Conservation (phyloP, 2,888 invertebrate genomes). For the Rhagonycha lutea region DNA sequence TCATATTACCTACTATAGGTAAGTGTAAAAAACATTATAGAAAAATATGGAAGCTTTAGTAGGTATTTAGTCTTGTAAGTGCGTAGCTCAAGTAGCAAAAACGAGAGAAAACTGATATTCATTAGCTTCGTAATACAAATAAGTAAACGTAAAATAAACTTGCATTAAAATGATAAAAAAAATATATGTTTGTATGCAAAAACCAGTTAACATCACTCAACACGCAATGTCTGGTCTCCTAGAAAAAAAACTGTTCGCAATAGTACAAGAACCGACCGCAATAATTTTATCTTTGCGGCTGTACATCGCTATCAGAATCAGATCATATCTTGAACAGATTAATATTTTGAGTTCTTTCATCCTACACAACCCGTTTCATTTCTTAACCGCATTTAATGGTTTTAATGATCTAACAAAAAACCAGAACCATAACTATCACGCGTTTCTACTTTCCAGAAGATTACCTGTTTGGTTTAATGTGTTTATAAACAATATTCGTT, state of each 20-base stretch:
- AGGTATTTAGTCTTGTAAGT: background rate
- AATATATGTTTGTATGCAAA: slow-evolving; percentile 35
- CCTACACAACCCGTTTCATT: slow-evolving; percentile 11
- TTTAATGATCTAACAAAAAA: slow-evolving; percentile 11
- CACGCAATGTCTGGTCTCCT: slow-evolving; percentile 43
- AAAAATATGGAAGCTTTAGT: background rate
- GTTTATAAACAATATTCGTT: slow-evolving; percentile 39
- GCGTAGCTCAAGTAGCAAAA: background rate
- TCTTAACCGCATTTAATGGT: slow-evolving; percentile 5
- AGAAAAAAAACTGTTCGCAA: slow-evolving; percentile 29
- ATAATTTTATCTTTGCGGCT: slow-evolving; percentile 43
- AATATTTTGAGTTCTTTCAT: slow-evolving; percentile 21
- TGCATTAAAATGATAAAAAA: slow-evolving; percentile 12
- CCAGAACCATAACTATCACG: slow-evolving; percentile 16
- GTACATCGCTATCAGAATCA: slow-evolving; percentile 41
- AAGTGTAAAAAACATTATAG: no score
- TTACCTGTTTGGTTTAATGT: slow-evolving; percentile 34
- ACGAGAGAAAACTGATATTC: background rate
- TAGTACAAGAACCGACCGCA: slow-evolving; percentile 37
- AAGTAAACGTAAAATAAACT: slow-evolving; percentile 3
- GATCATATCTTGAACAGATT: slow-evolving; percentile 35
- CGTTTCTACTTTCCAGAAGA: slow-evolving; percentile 19
- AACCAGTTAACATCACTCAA: slow-evolving; percentile 41
- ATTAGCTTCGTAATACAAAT: slow-evolving; percentile 2
- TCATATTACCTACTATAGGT: no score